phyloP scores from a whole-genome alignment of 2,113 vertebrate species.

The Willisornis vidua region DNA sequence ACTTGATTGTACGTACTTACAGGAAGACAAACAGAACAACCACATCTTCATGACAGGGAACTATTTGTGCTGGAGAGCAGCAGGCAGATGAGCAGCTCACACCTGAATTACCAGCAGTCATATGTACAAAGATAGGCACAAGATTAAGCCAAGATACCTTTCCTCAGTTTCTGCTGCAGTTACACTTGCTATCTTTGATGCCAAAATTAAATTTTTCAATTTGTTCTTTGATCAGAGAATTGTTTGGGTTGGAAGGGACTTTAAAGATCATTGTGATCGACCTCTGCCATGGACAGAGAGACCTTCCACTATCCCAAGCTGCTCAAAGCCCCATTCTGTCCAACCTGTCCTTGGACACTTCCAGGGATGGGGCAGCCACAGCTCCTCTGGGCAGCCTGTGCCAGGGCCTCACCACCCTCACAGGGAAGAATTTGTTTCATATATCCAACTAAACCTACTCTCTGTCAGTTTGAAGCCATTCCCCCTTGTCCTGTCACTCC shows the following conservation, averaged over 20 bases:
- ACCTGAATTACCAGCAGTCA: neutral
- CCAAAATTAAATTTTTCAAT: neutral
- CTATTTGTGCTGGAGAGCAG: neutral
- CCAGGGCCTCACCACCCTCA: neutral
- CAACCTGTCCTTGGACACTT: neutral
- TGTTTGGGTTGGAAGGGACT: neutral
- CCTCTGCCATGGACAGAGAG: neutral
- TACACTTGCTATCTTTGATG: neutral
- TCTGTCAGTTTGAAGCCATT: neutral
- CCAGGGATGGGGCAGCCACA: neutral
- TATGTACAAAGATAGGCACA: neutral
- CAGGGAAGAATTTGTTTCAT: neutral
- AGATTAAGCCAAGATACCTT: neutral
- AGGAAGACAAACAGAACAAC: neutral
- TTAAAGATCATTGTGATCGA: neutral
- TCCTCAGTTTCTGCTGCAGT: neutral
- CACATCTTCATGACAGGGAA: neutral
- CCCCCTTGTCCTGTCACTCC: neutral
- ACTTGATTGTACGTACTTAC: neutral
- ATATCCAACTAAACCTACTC: neutral
- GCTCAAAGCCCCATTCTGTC: neutral
- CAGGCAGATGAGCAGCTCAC: neutral
- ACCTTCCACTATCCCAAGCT: accelerated
- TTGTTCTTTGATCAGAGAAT: neutral
- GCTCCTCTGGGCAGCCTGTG: neutral